Evolutionary conservation across 2,113 vertebrate genomes (phyloP).

Genomic region (Microtus pennsylvanicus): DNA sequence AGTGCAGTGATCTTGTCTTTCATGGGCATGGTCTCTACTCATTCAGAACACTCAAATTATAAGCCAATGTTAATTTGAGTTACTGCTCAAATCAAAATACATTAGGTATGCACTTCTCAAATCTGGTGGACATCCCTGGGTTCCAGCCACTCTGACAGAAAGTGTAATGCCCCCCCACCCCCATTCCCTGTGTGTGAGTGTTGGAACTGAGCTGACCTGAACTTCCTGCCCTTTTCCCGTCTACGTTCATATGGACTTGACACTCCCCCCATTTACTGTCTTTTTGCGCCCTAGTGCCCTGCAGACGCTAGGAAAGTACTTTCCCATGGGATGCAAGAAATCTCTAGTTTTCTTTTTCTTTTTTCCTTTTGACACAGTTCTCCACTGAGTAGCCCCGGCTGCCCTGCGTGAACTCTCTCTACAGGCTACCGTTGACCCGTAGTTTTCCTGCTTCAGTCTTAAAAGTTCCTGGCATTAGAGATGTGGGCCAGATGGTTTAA

Average conservation of each 20-base stretch:
- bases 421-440: not conserved
- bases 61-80: not conserved
- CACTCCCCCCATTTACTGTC: not conserved
- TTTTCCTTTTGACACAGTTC: not conserved
- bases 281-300: not conserved
- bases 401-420: not conserved
- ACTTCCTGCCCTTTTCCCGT: not conserved
- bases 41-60: not conserved
- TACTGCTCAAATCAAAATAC: not conserved
- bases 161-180: no score
- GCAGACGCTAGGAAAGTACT: not conserved
- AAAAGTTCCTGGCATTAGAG: not conserved
- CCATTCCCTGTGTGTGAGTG: not conserved
- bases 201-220: not conserved
- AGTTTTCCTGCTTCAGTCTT: no score
- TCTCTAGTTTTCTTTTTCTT: not conserved
- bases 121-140: not conserved
- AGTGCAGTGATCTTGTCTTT: not conserved
- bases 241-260: not conserved
- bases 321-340: not conserved
- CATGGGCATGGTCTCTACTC: not conserved
- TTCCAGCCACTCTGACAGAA: not conserved
- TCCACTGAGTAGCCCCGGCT: not conserved
- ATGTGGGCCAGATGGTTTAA: not conserved
- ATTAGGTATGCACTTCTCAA: not conserved